phyloP scores from a whole-genome alignment of 1,140 invertebrate genomes.

The Trichonephila clavipes region DNA sequence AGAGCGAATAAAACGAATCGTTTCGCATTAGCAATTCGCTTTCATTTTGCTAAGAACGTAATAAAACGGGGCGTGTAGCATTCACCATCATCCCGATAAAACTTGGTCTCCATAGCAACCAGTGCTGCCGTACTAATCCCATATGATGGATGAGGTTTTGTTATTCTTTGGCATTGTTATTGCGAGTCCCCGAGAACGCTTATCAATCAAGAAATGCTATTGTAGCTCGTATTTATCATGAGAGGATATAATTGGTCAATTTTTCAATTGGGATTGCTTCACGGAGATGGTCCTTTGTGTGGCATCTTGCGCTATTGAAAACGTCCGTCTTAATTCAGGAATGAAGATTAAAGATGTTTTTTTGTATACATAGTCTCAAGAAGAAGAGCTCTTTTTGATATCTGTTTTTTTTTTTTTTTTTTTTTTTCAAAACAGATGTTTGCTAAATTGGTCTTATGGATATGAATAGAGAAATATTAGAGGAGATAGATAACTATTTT shows the following conservation, averaged over 20 bases:
- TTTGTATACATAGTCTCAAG: neutral
- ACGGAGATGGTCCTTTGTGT: neutral
- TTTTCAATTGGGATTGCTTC: slow-evolving; percentile 33
- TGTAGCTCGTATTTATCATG: neutral
- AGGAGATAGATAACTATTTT: too few relatives aligned
- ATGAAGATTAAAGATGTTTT: slow-evolving; percentile 4
- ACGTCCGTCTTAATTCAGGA: neutral
- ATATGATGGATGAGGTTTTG: slow-evolving; percentile 37
- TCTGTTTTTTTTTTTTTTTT: neutral
- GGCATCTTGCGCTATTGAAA: neutral
- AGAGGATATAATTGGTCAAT: slow-evolving; percentile 20
- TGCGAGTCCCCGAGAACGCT: neutral
- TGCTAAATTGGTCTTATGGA: too few relatives aligned
- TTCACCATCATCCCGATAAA: neutral
- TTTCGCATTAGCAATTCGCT: neutral
- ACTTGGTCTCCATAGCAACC: slow-evolving; percentile 22
- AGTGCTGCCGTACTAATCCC: neutral
- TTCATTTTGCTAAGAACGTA: neutral
- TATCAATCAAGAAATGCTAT: slow-evolving; percentile 3
- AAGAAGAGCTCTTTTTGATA: neutral
- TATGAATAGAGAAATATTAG: too few relatives aligned
- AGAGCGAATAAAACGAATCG: neutral
- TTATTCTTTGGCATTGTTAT: slow-evolving; percentile 37
- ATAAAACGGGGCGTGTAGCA: slow-evolving; percentile 17
- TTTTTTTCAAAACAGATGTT: too few relatives aligned